Evolutionary conservation across 2,113 vertebrate species (phyloP).

Genomic region (Merops nubicus): DNA sequence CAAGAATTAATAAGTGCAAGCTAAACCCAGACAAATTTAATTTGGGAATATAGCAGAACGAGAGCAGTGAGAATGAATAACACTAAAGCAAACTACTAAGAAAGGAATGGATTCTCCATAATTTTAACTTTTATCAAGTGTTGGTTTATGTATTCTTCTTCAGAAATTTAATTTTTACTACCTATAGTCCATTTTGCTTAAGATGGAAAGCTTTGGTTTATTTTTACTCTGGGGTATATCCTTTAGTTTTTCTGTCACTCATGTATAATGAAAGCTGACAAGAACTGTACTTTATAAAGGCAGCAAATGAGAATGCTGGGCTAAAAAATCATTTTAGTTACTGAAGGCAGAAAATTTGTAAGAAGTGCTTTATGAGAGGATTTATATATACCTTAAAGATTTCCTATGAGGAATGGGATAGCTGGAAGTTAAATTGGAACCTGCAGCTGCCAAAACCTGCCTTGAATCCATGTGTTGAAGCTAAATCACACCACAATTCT

Average conservation of each 20-base stretch:
- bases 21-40: background rate
- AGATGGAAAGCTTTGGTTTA: background rate
- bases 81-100: background rate
- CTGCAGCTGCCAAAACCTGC: background rate
- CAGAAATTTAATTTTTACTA: background rate
- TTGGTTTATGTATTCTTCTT: background rate
- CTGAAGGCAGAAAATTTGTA: background rate
- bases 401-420: background rate
- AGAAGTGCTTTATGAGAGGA: background rate
- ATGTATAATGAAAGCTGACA: background rate
- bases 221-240: background rate
- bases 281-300: background rate
- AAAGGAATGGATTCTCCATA: background rate
- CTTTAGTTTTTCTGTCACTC: background rate
- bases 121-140: background rate
- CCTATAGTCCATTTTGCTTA: background rate
- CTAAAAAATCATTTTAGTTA: background rate
- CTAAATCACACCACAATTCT: background rate
- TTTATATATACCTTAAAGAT: background rate
- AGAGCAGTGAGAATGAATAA: background rate
- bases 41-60: background rate
- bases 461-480: background rate
- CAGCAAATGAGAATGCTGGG: background rate
- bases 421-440: background rate
- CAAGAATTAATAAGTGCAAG: background rate